Evolutionary conservation across 1,140 invertebrate genomes (phyloP), one percentile per base, ranked within the genome.

Genomic region (Diabrotica undecimpunctata): DNA sequence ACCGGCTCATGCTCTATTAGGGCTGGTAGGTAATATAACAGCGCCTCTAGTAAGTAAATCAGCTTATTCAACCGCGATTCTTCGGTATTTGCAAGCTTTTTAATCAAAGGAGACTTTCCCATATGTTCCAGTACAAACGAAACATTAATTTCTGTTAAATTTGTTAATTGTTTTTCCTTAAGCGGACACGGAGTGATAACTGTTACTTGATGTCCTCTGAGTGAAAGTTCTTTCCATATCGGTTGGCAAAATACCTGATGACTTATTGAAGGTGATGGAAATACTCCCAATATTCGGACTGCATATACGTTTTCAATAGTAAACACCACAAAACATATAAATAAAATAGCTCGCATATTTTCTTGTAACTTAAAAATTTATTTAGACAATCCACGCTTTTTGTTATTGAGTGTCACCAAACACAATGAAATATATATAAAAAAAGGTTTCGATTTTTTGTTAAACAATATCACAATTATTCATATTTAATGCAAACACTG

Each of bases 241-340:
- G 72, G 65, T 25, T 70, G 70, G 54, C 72, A 78, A 10, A 81
- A 73, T 35, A 79, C 71, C 62, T 80, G 79, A 57, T 83, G 81
- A 67, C 81, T 83, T 1, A 8, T 10, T 46, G 39, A 81, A 0
- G 83, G 78, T 46, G 39, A 8, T 46, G 39, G 39, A 50, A 8
- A 50, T 50, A n/a, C 46, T 7, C 7, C n/a, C 46, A n/a, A 50
- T 8, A 50, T 8, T 50, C 46, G 46, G 46, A 7, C 7, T 7
- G 46, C n/a, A 50, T 7, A 7, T 8, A 8, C 46, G n/a, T 50
- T n/a, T n/a, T n/a, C 7, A n/a, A 8, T 7, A 50, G 7, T 50
- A 7, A 50, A 50, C n/a, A 8, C 7, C 7, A 8, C 46, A n/a
- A 8, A 8, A n/a, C 7, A 50, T 50, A 50, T 50, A 8, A 50